These are phyloP conservation scores for Sympetrum striolatum DNA, from an alignment of 2,888 invertebrate species.

Conservation along the genomic window DNA sequence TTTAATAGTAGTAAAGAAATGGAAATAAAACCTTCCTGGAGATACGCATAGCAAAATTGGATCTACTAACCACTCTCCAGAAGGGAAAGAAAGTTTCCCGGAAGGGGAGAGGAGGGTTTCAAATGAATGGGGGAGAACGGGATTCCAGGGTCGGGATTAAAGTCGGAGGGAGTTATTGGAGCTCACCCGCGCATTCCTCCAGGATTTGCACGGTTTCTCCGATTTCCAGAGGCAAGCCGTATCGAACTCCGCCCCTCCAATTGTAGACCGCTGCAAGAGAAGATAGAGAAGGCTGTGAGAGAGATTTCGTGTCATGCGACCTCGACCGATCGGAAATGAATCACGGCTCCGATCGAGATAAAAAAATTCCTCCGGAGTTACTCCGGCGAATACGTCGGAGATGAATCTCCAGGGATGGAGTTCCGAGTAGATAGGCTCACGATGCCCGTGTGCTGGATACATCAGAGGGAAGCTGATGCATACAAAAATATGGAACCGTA, in stretches of 20 bases:
- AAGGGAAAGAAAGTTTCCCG: neutral
- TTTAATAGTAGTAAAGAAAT: no score
- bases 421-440: no score
- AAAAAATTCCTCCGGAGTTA: neutral
- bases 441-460: no score
- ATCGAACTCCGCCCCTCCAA: slow-evolving; percentile 80
- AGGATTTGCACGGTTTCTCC: slow-evolving; percentile 92
- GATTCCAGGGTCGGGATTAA: neutral
- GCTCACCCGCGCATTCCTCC: slow-evolving; percentile 83
- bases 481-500: no score
- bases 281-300: slow-evolving; percentile 28
- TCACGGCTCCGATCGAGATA: neutral
- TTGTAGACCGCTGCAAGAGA: slow-evolving; percentile 83
- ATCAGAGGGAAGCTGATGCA: no score
- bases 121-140: neutral
- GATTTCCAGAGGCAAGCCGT: slow-evolving; percentile 83
- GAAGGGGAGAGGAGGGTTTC: neutral
- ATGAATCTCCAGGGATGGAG: no score
- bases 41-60: neutral
- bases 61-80: neutral
- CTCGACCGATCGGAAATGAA: neutral
- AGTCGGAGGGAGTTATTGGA: neutral
- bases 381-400: no score
- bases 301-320: neutral
- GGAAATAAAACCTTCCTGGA: neutral